Percentiles rank a stretch among this genome's conserved stretches.
Conservation (phyloP, 2,797 vertebrate species). For the Somateria mollissima region DNA sequence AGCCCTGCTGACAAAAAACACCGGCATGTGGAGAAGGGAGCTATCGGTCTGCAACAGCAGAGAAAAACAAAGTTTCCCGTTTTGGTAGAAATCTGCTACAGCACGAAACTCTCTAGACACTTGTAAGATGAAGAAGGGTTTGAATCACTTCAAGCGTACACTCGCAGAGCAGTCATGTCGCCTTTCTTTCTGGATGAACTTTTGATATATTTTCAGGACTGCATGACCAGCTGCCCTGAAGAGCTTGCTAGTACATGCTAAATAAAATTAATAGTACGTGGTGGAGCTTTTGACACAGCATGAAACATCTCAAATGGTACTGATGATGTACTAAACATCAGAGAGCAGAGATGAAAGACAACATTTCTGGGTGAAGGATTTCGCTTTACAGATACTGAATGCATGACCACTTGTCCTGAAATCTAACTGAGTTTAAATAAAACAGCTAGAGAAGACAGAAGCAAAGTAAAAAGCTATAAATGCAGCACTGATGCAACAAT, state of each 20-base stretch:
- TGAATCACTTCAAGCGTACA: neutral
- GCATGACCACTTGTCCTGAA: neutral
- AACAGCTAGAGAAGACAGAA: neutral
- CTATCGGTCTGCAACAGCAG: neutral
- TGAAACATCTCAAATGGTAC: neutral
- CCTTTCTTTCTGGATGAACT: neutral
- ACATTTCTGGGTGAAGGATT: neutral
- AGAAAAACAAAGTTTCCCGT: neutral
- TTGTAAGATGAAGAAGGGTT: neutral
- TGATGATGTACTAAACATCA: neutral
- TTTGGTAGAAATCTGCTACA: neutral
- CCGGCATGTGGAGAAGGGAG: neutral
- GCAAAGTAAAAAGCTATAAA: neutral
- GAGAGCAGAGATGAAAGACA: neutral
- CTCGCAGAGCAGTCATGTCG: neutral
- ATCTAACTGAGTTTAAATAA: neutral
- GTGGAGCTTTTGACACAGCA: neutral
- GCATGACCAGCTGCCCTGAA: neutral
- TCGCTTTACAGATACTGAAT: neutral
- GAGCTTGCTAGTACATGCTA: neutral
- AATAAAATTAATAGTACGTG: constrained; percentile 17
- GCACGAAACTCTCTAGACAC: neutral
- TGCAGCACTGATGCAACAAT: neutral
- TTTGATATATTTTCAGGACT: neutral
- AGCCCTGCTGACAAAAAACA: neutral